Evolutionary conservation across 2,113 vertebrate species (phyloP), one percentile per base, ranked within the genome.

Genomic region (Scytalopus superciliaris): DNA sequence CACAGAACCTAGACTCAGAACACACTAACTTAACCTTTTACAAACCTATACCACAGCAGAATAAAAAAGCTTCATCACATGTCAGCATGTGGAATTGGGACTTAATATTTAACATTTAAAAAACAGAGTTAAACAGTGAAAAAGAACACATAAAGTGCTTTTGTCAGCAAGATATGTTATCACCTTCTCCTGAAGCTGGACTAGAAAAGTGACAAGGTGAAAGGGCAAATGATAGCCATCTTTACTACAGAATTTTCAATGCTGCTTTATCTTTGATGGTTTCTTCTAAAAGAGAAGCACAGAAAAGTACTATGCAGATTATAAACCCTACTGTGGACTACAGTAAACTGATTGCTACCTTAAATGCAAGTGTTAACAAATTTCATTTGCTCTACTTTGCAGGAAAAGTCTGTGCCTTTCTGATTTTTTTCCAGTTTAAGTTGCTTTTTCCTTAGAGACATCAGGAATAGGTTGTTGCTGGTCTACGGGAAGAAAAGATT

Each of bases 161-260:
- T 76, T 93, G 45, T 23, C 44, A 68, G 76, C 16, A 76, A 90
- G 55, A 42, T 67, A 75, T 87, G 79, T 93, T 66, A 57, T 74
- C 28, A 68, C 28, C 33, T 93, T 84, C 42, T 77, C 44, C 59
- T 81, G 70, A 85, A 82, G 66, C 23, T 89, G 64, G 39, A 79
- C 74, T 39, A 93, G 39, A 95, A 78, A 96, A 90, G n/a, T 49
- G 40, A 77, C 76, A 87, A 83, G 70, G 76, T 84, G 37, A 95
- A 92, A 91, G 82, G 57, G 60, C 81, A 90, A 47, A 37, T 33
- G 87, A 91, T 72, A 91, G 39, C 25, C 86, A 85, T 83, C 74
- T 78, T 95, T 59, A 63, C 30, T 47, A 47, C 3, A 28, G 69
- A 80, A 80, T 90, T 64, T 94, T 94, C 87, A 77, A 42, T 37